Base-by-base conservation (phyloP, 2,888 invertebrate species). In the Scotopteryx bipunctaria region DNA sequence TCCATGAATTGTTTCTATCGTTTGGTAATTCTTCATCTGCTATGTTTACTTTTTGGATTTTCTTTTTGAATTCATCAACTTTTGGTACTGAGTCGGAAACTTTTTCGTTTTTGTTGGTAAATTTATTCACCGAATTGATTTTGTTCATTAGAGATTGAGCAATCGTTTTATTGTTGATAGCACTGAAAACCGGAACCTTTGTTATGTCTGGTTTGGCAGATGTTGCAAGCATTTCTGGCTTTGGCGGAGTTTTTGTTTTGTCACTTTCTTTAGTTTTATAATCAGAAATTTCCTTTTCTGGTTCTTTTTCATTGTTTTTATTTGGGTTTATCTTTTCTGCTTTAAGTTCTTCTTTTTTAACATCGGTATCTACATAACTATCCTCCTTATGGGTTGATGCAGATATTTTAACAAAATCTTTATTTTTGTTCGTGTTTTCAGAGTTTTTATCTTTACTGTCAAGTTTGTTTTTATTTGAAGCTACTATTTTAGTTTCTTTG, bases 1-100 rank as follows among this genome's bases (percentile, higher is more conserved):
- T 92, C 93, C 93, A 93, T 5, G 91, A 86, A 68, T 80, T 81
- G 60, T 88, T 90, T 54, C 82, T 77, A 58, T 83, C 81, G 50
- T 70, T 84, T 0, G 69, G 66, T 29, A 87, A 57, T 66, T 90
- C 90, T 64, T 87, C 87, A 11, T 88, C 88, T 43, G 85, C 87
- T 40, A 86, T 83, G 46, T 89, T 87, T 0, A 89, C 83, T 67
- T 89, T 89, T 59, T 90, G 90, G 45, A 89, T 80, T 73, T 89
- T 90, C 63, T 89, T 90, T 63, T 86, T 88, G 49, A 85, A 85
- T 27, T 90, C 90, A 19, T 90, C 89, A 17, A 84, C 64, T 73
- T 89, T 90, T 1, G 83, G 83, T n/a, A 67, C 49, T 0, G 63
- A 46, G n/a, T 75, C 73, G 13, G 71, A 36, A 5, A 65, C 55